Evolutionary conservation across 2,888 invertebrate genomes (phyloP).

Genomic region (Scaeva pyrastri): DNA sequence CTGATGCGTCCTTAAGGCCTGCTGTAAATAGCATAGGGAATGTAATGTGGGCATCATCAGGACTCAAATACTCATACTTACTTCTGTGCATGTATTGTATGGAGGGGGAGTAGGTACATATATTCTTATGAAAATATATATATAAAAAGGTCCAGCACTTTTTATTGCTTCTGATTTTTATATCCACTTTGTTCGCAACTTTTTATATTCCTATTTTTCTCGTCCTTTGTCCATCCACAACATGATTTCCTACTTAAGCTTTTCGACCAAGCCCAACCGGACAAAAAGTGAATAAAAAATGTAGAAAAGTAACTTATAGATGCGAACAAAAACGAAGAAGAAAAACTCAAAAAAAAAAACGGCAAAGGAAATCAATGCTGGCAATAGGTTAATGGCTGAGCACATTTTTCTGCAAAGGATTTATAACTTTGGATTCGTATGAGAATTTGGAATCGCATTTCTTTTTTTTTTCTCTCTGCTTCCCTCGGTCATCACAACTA

Average conservation of each 20-base stretch:
- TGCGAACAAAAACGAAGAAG: not conserved
- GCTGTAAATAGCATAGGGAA: slow-evolving; percentile 46
- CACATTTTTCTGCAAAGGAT: slow-evolving; percentile 70
- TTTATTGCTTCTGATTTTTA: slow-evolving; percentile 73
- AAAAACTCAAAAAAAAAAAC: slow-evolving; percentile 52
- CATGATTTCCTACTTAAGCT: slow-evolving; percentile 75
- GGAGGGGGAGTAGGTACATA: not conserved
- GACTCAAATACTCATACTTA: not conserved
- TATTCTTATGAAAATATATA: slow-evolving; percentile 30
- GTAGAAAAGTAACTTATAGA: slow-evolving; percentile 33
- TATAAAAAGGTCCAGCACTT: slow-evolving; percentile 61
- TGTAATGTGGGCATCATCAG: slow-evolving; percentile 47
- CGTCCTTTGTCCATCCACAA: slow-evolving; percentile 64
- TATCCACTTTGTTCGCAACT: slow-evolving; percentile 74
- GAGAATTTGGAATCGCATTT: slow-evolving; percentile 17
- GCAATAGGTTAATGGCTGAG: slow-evolving; percentile 74
- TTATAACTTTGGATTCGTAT: slow-evolving; percentile 62
- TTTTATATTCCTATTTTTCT: slow-evolving; percentile 58
- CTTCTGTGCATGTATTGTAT: not conserved
- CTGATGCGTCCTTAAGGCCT: slow-evolving; percentile 4
- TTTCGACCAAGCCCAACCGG: slow-evolving; percentile 62
- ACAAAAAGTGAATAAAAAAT: slow-evolving; percentile 54
- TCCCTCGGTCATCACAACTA: slow-evolving; percentile 10
- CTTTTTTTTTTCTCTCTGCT: slow-evolving; percentile 11
- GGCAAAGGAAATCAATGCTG: slow-evolving; percentile 69